phyloP scores from a whole-genome alignment of 64 coral and sea anemone species.

The Montipora sp. region DNA sequence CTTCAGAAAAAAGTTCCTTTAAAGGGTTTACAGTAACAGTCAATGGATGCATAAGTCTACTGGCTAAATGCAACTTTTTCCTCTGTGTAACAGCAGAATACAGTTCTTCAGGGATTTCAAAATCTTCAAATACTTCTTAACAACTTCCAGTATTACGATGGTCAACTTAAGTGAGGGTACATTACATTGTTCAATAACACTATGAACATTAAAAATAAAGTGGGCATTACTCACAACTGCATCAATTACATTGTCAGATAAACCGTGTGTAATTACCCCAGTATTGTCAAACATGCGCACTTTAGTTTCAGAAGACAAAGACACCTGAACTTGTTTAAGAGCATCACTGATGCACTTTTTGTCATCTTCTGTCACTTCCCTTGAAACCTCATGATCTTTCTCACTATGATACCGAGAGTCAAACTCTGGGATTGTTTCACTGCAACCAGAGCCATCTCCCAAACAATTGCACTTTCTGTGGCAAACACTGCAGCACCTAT shows the following conservation, averaged over 20 bases:
- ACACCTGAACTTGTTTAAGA: neutral
- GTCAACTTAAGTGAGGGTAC: constrained; percentile 1
- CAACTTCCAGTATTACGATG: neutral
- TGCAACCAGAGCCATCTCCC: neutral
- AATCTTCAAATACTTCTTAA: neutral
- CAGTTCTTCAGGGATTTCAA: neutral
- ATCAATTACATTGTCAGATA: neutral
- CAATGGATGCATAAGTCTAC: neutral
- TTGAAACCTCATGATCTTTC: neutral
- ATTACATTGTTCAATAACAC: neutral
- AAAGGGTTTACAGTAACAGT: neutral
- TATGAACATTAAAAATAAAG: neutral
- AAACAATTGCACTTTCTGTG: neutral
- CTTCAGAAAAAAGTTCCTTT: neutral
- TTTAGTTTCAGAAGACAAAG: neutral
- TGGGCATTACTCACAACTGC: constrained; percentile 1
- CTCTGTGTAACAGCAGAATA: neutral
- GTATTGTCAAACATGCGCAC: constrained; percentile 6
- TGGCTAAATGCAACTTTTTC: neutral
- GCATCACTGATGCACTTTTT: neutral
- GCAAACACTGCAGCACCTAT: neutral
- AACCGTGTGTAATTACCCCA: neutral
- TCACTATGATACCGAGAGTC: neutral
- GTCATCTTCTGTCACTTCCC: neutral
- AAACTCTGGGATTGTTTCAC: neutral